These are phyloP conservation scores for Diplodus puntazzo DNA, from an alignment of 2,797 vertebrate species.

Conservation along the genomic window DNA sequence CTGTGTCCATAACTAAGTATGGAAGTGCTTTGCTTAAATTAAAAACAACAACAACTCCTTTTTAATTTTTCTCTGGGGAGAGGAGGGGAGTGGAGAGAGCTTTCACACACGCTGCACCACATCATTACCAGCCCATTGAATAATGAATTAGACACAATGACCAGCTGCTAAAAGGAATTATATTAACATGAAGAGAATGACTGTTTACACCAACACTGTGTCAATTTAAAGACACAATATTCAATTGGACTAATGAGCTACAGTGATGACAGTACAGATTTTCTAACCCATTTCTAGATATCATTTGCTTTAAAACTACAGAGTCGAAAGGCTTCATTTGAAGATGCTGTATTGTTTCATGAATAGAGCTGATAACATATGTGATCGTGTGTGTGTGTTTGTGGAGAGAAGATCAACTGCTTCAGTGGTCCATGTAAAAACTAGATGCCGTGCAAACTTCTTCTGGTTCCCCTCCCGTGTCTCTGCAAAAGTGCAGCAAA, in stretches of 20 bases:
- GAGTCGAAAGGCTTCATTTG: neutral
- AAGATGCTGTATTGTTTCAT: neutral
- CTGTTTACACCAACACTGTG: slow-evolving; percentile 50
- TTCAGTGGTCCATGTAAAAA: neutral
- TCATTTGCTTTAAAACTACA: slow-evolving; percentile 11
- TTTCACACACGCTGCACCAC: slow-evolving; percentile 47
- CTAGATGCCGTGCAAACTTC: neutral
- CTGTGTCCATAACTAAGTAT: too few species aligned
- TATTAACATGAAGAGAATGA: slow-evolving; percentile 77
- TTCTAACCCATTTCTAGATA: neutral
- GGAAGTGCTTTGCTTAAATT: neutral
- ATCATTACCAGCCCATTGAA: slow-evolving; percentile 68
- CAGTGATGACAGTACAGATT: slow-evolving; percentile 3
- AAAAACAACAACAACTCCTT: neutral
- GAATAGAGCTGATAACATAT: neutral
- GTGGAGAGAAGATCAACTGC: neutral
- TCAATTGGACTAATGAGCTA: slow-evolving; percentile 12
- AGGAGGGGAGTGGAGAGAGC: slow-evolving; percentile 10
- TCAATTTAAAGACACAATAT: slow-evolving; percentile 49
- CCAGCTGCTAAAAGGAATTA: slow-evolving; percentile 73
- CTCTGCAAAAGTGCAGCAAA: neutral
- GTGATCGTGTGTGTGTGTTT: neutral
- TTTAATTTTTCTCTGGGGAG: neutral
- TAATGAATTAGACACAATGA: slow-evolving; percentile 71
- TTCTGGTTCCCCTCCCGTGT: neutral